Percentiles rank a stretch among this genome's conserved stretches.
These are phyloP conservation scores for Cylas formicarius DNA, from an alignment of 1,140 invertebrate species.

Conservation along the genomic window DNA sequence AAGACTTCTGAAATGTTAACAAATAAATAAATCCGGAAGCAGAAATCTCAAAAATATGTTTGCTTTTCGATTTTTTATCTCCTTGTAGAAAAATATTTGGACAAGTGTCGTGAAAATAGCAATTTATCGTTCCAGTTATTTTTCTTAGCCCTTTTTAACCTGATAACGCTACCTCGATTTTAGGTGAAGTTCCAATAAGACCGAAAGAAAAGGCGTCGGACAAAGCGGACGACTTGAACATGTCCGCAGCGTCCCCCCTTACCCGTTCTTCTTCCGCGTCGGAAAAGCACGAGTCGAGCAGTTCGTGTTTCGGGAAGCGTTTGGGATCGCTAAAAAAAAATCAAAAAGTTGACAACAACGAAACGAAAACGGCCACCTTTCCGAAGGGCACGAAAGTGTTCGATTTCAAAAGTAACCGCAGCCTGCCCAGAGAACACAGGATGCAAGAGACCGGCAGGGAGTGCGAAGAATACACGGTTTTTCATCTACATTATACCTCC, in stretches of 20 bases:
- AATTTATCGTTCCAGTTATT: too few relatives aligned
- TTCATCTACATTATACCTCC: conserved; percentile 22
- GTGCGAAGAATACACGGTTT: conserved; percentile 18
- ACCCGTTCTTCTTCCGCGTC: conserved; percentile 17
- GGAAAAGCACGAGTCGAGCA: conserved; percentile 30
- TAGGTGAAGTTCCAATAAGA: conserved; percentile 36
- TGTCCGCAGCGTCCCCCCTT: conserved; percentile 4
- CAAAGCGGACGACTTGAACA: conserved; percentile 9
- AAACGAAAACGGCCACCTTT: conserved; percentile 32
- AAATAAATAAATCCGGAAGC: too few relatives aligned
- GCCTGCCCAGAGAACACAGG: conserved; percentile 34
- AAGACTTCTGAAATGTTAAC: too few relatives aligned
- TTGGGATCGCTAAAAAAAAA: conserved; percentile 37
- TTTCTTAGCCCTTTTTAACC: too few relatives aligned
- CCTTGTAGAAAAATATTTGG: too few relatives aligned
- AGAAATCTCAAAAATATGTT: too few relatives aligned
- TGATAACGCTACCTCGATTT: too few relatives aligned
- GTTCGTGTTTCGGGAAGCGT: conserved; percentile 41
- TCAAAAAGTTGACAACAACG: conserved; percentile 24
- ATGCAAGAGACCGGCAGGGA: conserved; percentile 25
- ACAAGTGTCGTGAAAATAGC: too few relatives aligned
- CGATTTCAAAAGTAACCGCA: conserved; percentile 32
- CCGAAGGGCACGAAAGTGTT: conserved; percentile 32
- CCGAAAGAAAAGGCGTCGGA: conserved; percentile 1
- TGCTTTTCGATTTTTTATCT: too few relatives aligned